Percentiles rank a stretch among this genome's conserved stretches.
phyloP scores from a whole-genome alignment of 2,888 invertebrate genomes.

The Arctia plantaginis region DNA sequence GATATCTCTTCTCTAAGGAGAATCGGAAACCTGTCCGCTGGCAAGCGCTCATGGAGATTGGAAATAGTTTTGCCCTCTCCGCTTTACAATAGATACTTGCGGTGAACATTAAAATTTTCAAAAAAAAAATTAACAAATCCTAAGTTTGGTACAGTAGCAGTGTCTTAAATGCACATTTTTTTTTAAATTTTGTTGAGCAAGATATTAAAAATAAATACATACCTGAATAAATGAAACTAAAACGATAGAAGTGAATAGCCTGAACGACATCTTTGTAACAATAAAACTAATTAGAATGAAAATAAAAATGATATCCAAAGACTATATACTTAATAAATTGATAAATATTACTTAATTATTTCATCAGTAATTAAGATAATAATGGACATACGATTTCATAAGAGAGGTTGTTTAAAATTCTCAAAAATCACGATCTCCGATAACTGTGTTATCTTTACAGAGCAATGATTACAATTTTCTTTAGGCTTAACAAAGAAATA shows the following conservation, averaged over 20 bases:
- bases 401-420: background rate
- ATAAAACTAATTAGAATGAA: constrained; percentile 18
- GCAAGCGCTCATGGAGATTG: no score
- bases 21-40: no score
- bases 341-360: constrained; percentile 25
- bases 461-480: background rate
- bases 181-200: background rate
- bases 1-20: background rate
- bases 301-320: accelerated
- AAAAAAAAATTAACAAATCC: no score
- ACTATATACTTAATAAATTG: constrained; percentile 33
- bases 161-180: no score
- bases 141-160: no score
- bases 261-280: constrained; percentile 24
- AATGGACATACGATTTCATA: background rate
- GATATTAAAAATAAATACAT: constrained; percentile 16
- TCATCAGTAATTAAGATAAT: constrained; percentile 9
- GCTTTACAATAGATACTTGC: no score
- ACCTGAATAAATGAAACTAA: constrained; percentile 36
- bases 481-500: no score
- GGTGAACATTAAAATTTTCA: no score
- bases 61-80: no score
- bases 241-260: constrained; percentile 18
- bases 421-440: constrained; percentile 3
- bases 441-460: constrained; percentile 7